Conservation (phyloP, 2,888 invertebrate species). For the Nebria salina region DNA sequence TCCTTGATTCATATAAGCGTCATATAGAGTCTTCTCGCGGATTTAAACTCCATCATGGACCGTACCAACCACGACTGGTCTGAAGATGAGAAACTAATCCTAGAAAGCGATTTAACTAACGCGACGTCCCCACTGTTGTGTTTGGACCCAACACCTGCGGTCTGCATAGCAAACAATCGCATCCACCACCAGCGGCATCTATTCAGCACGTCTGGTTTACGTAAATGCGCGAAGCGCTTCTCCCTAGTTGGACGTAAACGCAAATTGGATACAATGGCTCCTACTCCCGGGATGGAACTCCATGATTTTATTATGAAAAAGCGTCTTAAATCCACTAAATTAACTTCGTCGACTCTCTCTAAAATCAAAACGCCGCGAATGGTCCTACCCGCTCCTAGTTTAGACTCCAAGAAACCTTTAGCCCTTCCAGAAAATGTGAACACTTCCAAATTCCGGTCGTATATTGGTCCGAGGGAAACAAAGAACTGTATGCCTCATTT, state of each 20-base stretch:
- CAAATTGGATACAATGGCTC: constrained; percentile 85
- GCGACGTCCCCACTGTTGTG: constrained; percentile 89
- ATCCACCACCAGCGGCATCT: constrained; percentile 78
- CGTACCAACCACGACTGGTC: constrained; percentile 67
- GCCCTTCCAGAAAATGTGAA: constrained; percentile 50
- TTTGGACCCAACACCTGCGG: constrained; percentile 86
- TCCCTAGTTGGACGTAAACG: constrained; percentile 88
- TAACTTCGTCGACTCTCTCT: constrained; percentile 72
- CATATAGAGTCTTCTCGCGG: constrained; percentile 56
- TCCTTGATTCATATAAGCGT: neutral
- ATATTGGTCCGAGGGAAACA: constrained; percentile 62
- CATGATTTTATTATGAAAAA: constrained; percentile 73
- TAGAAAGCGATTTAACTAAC: constrained; percentile 87
- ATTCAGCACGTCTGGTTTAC: constrained; percentile 78
- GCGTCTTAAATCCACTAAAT: constrained; percentile 66
- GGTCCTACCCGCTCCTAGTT: constrained; percentile 64
- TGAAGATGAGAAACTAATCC: constrained; percentile 77
- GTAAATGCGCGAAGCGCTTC: constrained; percentile 79
- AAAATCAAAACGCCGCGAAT: constrained; percentile 70
- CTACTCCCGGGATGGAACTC: constrained; percentile 81
- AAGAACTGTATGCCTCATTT: constrained; percentile 71
- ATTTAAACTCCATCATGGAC: constrained; percentile 61
- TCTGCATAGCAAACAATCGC: constrained; percentile 79
- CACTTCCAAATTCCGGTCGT: constrained; percentile 60
- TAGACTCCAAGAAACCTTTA: constrained; percentile 59